Base-by-base conservation (phyloP, 2,113 vertebrate genomes). In the Entomyzon cyanotis region DNA sequence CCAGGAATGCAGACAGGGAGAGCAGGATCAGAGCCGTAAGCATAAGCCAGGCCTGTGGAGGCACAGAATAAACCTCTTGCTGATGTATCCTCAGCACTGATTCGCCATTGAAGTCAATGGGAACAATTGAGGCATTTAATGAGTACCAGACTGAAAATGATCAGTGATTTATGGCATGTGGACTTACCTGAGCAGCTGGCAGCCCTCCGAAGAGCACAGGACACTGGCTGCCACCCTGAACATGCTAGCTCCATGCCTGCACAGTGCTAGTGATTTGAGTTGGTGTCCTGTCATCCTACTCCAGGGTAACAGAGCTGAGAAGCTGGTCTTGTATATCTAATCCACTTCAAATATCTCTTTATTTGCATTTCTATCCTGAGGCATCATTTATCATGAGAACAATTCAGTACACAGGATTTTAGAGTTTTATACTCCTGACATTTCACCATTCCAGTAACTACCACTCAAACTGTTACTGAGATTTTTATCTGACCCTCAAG, bases 321-420 rank as follows among this genome's bases (percentile, higher is more conserved):
- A 90, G 63, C 49, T 63, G 44, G 41, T 56, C 28, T 42, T 77
- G 68, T 52, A 65, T 47, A 62, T 41, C 76, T 70, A 74, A 93
- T 55, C 55, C 59, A 90, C 56, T 88, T 80, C 68, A 74, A 78
- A 44, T 70, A 67, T 55, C 55, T 86, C 78, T 71, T 87, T 42
- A 85, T 93, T 95, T 94, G 71, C 79, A 89, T 84, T 90, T 77
- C 76, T 90, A 62, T 46, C 76, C 76, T 27, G 37, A 92, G 56
- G 47, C 73, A 84, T 68, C 76, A 46, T 90, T 69, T 68, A 70
- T 60, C 56, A 75, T 31, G 44, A 87, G n/a, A 85, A 83, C 74
- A 62, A 18, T 37, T 44, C 41, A 60, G 22, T 47, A 79, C 31
- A 82, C 5, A 69, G 4, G 2, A 83, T 80, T 83, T 88, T 14